Evolutionary conservation across 1,140 invertebrate genomes (phyloP), one percentile per base, ranked within the genome.

Genomic region (Homarus americanus): DNA sequence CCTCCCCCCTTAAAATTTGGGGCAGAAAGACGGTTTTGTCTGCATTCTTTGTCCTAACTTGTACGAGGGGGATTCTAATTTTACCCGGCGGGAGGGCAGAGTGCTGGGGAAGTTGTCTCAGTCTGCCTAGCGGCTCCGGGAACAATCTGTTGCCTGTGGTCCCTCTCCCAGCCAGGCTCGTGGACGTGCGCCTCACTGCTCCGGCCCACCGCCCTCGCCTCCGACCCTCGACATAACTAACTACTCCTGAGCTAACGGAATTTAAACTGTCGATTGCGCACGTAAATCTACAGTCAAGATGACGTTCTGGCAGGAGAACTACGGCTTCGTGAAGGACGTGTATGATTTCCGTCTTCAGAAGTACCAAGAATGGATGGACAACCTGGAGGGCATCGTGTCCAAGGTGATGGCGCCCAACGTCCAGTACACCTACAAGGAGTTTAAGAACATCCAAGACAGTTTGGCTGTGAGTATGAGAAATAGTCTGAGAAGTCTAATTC

Each of bases 261-360:
- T 87, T n/a, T 82, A 53, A 49, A 66, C 73, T 76, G 36, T 34
- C 49, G 63, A 40, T 32, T 76, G 20, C 40, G 20, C 20, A 3
- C 20, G 36, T 38, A 17, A 84, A 83, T 53, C 73, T 40, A 17
- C 87, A 80, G 92, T 38, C 91, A 93, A 92, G 80, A 93, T 93
- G 93, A 93, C 93, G 89, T 93, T 93, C 93, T 93, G 93, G 93
- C 93, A 93, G 92, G 93, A 93, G 76, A 93, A 93, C 80, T 93
- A 93, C 78, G 91, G 88, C 88, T 93, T 93, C 85, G 93, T 93
- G 40, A 93, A 93, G 90, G 93, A 93, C 75, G 93, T 93, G 82
- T 93, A 93, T 63, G 92, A 93, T 79, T 93, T 93, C 93, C 92
- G 93, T 41, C 90, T 92, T 66, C 82, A 89, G 40, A 93, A 93